Evolutionary conservation across 2,113 vertebrate species (phyloP).

Genomic region (Sylvia atricapilla): DNA sequence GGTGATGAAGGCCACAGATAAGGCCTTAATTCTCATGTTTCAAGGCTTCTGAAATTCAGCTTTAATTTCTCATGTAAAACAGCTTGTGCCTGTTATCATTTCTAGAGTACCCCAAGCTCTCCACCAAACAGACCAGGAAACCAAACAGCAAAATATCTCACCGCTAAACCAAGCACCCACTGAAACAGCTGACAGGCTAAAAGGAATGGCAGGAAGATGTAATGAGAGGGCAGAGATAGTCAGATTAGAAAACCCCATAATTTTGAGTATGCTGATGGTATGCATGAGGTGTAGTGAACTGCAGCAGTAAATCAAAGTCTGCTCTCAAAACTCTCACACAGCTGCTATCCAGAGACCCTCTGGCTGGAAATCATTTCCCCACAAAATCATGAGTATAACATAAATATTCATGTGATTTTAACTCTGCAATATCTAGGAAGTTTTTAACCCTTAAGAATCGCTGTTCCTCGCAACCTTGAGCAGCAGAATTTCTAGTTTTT

Average conservation of each 20-base stretch:
- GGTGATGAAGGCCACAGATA: background rate
- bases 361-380: background rate
- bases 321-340: background rate
- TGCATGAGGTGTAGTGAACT: background rate
- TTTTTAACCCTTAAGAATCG: background rate
- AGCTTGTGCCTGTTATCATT: background rate
- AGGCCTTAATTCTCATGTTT: background rate
- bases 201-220: background rate
- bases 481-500: background rate
- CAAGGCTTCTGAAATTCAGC: background rate
- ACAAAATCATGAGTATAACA: background rate
- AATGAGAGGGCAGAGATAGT: background rate
- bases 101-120: background rate
- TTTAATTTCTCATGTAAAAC: background rate
- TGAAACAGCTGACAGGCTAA: background rate
- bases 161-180: background rate
- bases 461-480: accelerated
- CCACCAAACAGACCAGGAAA: background rate
- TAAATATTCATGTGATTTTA: background rate
- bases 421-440: background rate
- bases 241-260: background rate
- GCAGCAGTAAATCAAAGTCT: background rate
- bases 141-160: background rate
- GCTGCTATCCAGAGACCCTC: background rate
- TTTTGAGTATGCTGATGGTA: background rate